Evolutionary conservation across 1,140 invertebrate species (phyloP), one percentile per base, ranked within the genome.

Genomic region (Heterodera schachtii): DNA sequence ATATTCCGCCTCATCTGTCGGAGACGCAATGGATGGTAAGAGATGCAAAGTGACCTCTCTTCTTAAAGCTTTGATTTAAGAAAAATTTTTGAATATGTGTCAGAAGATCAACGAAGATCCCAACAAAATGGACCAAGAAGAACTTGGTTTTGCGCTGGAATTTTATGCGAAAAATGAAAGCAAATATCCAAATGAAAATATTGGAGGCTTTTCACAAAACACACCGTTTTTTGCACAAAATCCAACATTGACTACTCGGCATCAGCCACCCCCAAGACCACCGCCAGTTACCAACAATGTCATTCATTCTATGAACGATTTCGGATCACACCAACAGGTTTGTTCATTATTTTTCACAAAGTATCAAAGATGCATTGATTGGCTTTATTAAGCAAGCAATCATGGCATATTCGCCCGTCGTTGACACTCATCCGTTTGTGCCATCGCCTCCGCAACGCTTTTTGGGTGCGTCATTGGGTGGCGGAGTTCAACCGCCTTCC

Each of bases 101-200:
- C 19, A 64, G 57, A 5, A 13, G 44, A 81, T 82, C 44, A 64
- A 76, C 3, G 49, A 84, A 2, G 47, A 83, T 13, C 82, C 82
- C 31, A 79, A 16, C 19, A 31, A 78, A 41, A 70, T 83, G 66
- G 78, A 84, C 4, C 44, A 11, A 41, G 66, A 74, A 13, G 82
- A 83, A 5, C 44, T 84, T 41, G 82, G 82, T 49, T 82, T 71
- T 81, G 81, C 73, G n/a, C 41, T 71, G 21, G 64, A 82, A 11
- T 82, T 82, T 52, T 46, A 57, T n/a, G 44, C 78, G 57, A 44
- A 75, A 0, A 52, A 71, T 11, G 11, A 80, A 6, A 19, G 44
- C 19, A 57, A 80, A 73, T 67, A 52, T 11, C 47, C 46, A 4
- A 78, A 70, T 19, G 57, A 64, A 52, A 13, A 16, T 8, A 11